Conservation (phyloP, 2,888 invertebrate genomes). For the Scaptomyza cyrtandrae region DNA sequence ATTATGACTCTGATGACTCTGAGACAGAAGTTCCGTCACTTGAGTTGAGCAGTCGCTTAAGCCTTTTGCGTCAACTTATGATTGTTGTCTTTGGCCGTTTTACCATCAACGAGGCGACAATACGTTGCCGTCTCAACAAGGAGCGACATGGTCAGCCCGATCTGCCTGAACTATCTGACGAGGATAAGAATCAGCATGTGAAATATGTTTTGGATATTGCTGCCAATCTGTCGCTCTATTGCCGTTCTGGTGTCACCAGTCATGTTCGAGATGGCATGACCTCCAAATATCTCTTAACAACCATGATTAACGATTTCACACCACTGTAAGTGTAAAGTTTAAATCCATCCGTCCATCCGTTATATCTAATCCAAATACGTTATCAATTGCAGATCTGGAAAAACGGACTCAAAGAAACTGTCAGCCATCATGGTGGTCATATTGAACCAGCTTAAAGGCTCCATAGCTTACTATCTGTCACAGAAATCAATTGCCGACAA, state of each 20-base stretch:
- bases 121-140: constrained; percentile 78
- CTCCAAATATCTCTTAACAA: constrained; percentile 62
- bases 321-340: constrained; percentile 53
- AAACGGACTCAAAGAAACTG: constrained; percentile 75
- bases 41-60: constrained; percentile 82
- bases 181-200: constrained; percentile 84
- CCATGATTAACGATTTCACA: constrained; percentile 58
- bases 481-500: constrained; percentile 85
- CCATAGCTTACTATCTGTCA: constrained; percentile 86
- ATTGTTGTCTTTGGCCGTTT: constrained; percentile 91
- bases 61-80: constrained; percentile 90
- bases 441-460: constrained; percentile 86
- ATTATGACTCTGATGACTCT: background rate
- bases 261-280: constrained; percentile 85
- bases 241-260: constrained; percentile 88
- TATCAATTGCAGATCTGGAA: constrained; percentile 51
- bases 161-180: constrained; percentile 32
- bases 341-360: too few relatives aligned
- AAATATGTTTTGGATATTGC: constrained; percentile 87
- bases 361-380: too few relatives aligned
- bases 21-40: constrained; percentile 5
- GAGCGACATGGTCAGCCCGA: constrained; percentile 52
- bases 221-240: constrained; percentile 89
- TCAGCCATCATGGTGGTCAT: constrained; percentile 86
- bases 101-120: constrained; percentile 84